A percentile compares a stretch with the other conserved stretches of the same genome.
phyloP scores from a whole-genome alignment of 2,113 vertebrate species.

The Corythornis vintsioides region DNA sequence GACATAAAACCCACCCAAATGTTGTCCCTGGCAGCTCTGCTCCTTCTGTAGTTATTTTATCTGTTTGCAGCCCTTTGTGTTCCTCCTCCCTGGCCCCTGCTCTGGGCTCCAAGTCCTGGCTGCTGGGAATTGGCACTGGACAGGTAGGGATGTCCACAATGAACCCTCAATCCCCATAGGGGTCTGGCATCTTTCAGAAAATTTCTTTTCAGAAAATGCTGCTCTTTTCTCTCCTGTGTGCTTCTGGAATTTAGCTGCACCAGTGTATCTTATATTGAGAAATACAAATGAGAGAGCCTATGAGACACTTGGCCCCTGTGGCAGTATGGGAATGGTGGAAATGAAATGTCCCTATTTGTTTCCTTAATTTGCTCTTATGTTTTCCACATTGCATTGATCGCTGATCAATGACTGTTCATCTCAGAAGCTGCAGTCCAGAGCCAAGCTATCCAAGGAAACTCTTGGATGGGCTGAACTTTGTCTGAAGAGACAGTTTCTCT shows the following conservation, averaged over 20 bases:
- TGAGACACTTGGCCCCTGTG: neutral
- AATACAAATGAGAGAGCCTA: neutral
- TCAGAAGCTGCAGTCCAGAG: neutral
- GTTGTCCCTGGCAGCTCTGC: neutral
- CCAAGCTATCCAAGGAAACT: neutral
- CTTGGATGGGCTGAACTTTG: neutral
- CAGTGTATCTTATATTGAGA: constrained; percentile 21
- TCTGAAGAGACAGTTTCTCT: neutral
- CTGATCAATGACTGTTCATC: neutral
- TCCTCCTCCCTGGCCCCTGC: neutral
- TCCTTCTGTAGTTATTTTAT: neutral
- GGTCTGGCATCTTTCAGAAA: neutral
- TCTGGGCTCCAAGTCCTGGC: neutral
- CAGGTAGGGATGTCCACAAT: neutral
- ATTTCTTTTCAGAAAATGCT: neutral
- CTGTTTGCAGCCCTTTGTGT: neutral
- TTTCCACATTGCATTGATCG: neutral
- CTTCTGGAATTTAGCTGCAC: constrained; percentile 12
- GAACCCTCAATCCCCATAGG: neutral
- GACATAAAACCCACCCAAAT: neutral
- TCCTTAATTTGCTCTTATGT: neutral
- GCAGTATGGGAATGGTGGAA: neutral
- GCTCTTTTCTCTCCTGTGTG: neutral
- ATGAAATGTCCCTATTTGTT: neutral
- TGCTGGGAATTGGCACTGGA: neutral